phyloP scores from a whole-genome alignment of 64 coral and sea anemone species.

The Pocillopora damicornis region DNA sequence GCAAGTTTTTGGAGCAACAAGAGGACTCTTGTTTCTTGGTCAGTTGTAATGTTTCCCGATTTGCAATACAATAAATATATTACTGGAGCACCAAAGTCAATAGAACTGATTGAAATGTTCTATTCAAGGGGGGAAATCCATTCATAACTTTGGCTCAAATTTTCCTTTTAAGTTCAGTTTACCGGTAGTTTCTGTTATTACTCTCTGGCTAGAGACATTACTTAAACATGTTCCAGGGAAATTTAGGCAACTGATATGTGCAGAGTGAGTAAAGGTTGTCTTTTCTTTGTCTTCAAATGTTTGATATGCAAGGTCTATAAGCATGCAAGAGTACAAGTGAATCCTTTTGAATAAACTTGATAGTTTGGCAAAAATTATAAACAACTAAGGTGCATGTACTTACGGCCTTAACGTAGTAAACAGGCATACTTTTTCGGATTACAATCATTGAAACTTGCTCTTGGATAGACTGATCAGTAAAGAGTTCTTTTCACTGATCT shows the following conservation, averaged over 20 bases:
- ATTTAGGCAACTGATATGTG: slow-evolving; percentile 15
- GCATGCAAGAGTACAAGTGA: slow-evolving; percentile 8
- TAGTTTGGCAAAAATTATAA: slow-evolving; percentile 16
- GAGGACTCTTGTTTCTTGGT: slow-evolving; percentile 18
- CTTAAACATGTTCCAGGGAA: slow-evolving; percentile 24
- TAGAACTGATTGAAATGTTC: slow-evolving; percentile 23
- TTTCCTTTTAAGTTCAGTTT: slow-evolving; percentile 8
- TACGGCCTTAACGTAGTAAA: too few species aligned
- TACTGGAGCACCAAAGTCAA: slow-evolving; percentile 19
- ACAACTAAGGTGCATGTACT: background rate
- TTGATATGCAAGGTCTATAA: slow-evolving; percentile 23
- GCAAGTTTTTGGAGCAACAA: slow-evolving; percentile 4
- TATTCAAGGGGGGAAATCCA: slow-evolving; percentile 9
- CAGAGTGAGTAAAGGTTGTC: slow-evolving; percentile 14
- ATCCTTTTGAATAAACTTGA: slow-evolving; percentile 18
- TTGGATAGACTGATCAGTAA: too few species aligned
- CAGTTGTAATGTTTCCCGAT: slow-evolving; percentile 15
- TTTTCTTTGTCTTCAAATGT: background rate
- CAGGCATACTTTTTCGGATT: too few species aligned
- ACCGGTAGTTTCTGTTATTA: slow-evolving; percentile 5
- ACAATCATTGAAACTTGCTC: too few species aligned
- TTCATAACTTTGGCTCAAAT: slow-evolving; percentile 24
- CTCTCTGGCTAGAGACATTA: slow-evolving; percentile 13
- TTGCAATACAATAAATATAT: slow-evolving; percentile 9
- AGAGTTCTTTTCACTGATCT: too few species aligned